These are phyloP conservation scores for Magallana nippona DNA, from an alignment of 2,888 invertebrate genomes.

Conservation along the genomic window DNA sequence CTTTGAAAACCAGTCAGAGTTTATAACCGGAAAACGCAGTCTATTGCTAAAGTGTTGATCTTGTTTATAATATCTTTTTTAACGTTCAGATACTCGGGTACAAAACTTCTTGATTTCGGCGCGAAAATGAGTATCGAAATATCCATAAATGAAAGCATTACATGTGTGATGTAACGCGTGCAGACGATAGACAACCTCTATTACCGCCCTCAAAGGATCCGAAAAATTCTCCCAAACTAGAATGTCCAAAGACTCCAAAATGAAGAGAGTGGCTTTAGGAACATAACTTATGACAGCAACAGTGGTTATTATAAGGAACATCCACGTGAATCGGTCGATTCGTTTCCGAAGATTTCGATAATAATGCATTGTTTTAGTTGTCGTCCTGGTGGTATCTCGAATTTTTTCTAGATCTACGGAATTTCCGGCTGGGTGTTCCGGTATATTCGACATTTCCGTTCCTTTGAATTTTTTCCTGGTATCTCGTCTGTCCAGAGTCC, in stretches of 20 bases:
- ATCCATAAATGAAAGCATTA: slow-evolving; percentile 10
- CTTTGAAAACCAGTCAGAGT: too few relatives aligned
- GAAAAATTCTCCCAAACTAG: not conserved
- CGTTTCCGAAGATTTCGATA: slow-evolving; percentile 21
- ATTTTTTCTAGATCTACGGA: slow-evolving; percentile 9
- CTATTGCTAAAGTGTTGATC: too few relatives aligned
- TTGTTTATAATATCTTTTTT: not conserved
- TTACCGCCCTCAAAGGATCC: not conserved
- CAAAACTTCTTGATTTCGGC: not conserved
- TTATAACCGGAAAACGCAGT: too few relatives aligned
- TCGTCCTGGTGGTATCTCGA: not conserved
- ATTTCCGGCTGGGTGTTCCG: not conserved
- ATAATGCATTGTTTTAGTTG: slow-evolving; percentile 1
- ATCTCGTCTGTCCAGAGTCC: slow-evolving; percentile 25
- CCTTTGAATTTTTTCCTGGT: not conserved
- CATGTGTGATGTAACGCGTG: slow-evolving; percentile 7
- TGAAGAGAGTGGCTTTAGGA: slow-evolving; percentile 3
- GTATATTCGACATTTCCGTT: slow-evolving; percentile 2
- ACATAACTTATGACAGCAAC: slow-evolving; percentile 7
- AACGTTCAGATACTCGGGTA: not conserved
- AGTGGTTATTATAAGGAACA: slow-evolving; percentile 5
- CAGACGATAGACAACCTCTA: not conserved
- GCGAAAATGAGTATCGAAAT: slow-evolving; percentile 14
- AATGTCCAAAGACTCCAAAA: not conserved
- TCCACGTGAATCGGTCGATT: slow-evolving; percentile 11